Conservation (phyloP, 2,797 vertebrate genomes). For the Sylvilagus floridanus region DNA sequence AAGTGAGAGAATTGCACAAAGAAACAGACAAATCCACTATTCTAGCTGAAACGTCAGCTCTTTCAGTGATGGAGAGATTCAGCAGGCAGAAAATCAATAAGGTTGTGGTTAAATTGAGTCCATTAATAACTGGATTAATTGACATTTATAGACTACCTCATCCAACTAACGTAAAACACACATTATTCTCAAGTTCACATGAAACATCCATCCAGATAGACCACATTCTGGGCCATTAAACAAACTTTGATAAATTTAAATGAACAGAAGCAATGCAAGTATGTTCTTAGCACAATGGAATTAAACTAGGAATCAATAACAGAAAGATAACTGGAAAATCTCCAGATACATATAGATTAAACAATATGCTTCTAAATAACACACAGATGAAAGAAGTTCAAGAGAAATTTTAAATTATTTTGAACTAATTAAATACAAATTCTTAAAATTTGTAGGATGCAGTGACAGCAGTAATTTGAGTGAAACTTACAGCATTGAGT, state of each 20-base stretch:
- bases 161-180: neutral
- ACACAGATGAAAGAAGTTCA: neutral
- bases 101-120: neutral
- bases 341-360: neutral
- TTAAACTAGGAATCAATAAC: conserved; percentile 52
- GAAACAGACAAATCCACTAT: neutral
- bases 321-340: conserved; percentile 9
- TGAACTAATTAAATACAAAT: conserved; percentile 42
- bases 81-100: conserved; percentile 51
- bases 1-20: neutral
- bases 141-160: conserved; percentile 53
- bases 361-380: conserved; percentile 3
- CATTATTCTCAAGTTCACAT: conserved; percentile 31
- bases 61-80: conserved; percentile 12
- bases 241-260: conserved; percentile 36
- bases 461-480: neutral
- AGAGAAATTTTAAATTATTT: conserved; percentile 42
- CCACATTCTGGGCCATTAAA: neutral
- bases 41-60: neutral
- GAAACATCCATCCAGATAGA: neutral
- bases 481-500: neutral
- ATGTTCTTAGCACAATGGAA: conserved; percentile 1
- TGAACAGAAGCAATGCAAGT: conserved; percentile 29
- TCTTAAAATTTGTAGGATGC: conserved; percentile 20
- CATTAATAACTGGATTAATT: conserved; percentile 46